These are phyloP conservation scores for Microcebus jonahi DNA, from an alignment of 2,113 vertebrate genomes.

Conservation along the genomic window DNA sequence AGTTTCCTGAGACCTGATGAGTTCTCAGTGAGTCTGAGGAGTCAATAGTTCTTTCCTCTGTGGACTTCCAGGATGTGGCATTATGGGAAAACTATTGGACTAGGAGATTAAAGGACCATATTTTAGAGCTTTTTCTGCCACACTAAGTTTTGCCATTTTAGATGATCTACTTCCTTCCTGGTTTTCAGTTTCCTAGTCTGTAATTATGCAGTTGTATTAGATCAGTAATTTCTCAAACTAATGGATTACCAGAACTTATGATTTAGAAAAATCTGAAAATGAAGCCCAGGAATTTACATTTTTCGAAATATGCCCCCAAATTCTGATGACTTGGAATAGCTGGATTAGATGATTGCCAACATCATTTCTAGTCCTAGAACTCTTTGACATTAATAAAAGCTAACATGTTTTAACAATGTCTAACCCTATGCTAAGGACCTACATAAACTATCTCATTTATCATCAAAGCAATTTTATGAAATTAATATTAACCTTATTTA, in stretches of 20 bases:
- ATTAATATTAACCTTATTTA: background rate
- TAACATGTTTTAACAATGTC: background rate
- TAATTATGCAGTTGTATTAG: background rate
- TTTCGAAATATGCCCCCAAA: background rate
- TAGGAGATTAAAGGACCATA: background rate
- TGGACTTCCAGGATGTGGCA: background rate
- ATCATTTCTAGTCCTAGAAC: background rate
- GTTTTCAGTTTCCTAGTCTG: background rate
- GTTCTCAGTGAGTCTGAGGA: background rate
- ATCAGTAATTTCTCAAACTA: background rate
- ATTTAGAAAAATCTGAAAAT: background rate
- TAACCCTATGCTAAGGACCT: background rate
- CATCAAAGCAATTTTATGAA: background rate
- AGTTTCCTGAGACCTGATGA: background rate
- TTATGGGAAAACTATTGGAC: background rate
- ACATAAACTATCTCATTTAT: background rate
- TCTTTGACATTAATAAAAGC: background rate
- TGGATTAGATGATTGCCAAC: background rate
- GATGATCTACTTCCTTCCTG: background rate
- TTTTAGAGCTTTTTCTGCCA: background rate
- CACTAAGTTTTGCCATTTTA: background rate
- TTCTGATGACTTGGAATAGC: background rate
- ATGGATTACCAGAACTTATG: background rate
- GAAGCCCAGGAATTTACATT: background rate
- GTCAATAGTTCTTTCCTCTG: background rate